Evolutionary conservation across 2,888 invertebrate genomes (phyloP), one percentile per base, ranked within the genome.

Genomic region (Tupiocoris notatus): DNA sequence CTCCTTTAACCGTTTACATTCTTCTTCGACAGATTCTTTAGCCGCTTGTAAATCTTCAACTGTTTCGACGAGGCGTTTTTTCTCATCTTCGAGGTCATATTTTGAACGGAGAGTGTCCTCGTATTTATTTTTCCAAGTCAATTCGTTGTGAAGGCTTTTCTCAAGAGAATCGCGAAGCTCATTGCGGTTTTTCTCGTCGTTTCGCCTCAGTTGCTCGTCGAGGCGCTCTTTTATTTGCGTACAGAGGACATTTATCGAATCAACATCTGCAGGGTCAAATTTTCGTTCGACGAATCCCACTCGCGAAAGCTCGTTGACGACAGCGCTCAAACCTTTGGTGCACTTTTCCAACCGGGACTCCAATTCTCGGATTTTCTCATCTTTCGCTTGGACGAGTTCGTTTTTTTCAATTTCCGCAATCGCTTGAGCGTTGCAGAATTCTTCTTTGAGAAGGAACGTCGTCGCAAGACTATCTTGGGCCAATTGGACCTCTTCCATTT

Each of bases 211-310:
- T n/a, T n/a, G n/a, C n/a, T n/a, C n/a, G n/a, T n/a, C n/a, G n/a
- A n/a, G n/a, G n/a, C n/a, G n/a, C n/a, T n/a, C n/a, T n/a, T n/a
- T n/a, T n/a, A n/a, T n/a, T n/a, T n/a, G n/a, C n/a, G n/a, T n/a
- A n/a, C n/a, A n/a, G n/a, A n/a, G n/a, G n/a, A n/a, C n/a, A n/a
- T n/a, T n/a, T n/a, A n/a, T n/a, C n/a, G n/a, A n/a, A n/a, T n/a
- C n/a, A n/a, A n/a, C n/a, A n/a, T n/a, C n/a, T n/a, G n/a, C n/a
- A n/a, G n/a, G n/a, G n/a, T n/a, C n/a, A n/a, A n/a, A n/a, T n/a
- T 83, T 71, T 84, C 84, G 39, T 83, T 59, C 59, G 59, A n/a
- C n/a, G 7, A 59, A 59, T 59, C 16, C 59, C 7, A 54, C 7
- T 54, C 54, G 54, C 9, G 59, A 59, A 2, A n/a, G 59, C 12